Percentiles rank a stretch among this genome's conserved stretches.
phyloP scores from a whole-genome alignment of 2,113 vertebrate genomes.

The Anarrhichthys ocellatus region DNA sequence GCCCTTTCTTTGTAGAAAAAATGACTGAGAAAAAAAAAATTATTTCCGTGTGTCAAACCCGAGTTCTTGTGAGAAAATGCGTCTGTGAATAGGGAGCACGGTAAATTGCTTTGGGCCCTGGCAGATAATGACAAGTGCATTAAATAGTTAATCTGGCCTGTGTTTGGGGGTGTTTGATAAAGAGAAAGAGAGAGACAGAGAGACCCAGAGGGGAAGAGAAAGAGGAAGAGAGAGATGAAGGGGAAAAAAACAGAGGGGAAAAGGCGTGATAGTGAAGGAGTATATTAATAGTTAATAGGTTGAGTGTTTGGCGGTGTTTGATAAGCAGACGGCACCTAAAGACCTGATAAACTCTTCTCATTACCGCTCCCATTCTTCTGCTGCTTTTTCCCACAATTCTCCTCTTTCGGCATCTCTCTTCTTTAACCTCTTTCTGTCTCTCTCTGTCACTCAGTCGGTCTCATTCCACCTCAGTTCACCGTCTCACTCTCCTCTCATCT shows the following conservation, averaged over 20 bases:
- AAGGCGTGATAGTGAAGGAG: conserved; percentile 64
- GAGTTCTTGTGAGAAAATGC: conserved; percentile 72
- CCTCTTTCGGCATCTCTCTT: conserved; percentile 27
- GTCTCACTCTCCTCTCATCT: conserved; percentile 11
- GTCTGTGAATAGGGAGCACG: conserved; percentile 47
- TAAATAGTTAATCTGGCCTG: conserved; percentile 81
- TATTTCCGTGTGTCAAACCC: conserved; percentile 61
- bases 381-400: conserved; percentile 76
- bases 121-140: conserved; percentile 79
- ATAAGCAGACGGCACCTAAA: conserved; percentile 79
- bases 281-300: conserved; percentile 80
- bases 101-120: conserved; percentile 74
- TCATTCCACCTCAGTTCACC: conserved; percentile 24
- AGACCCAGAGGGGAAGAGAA: conserved; percentile 55
- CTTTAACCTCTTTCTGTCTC: conserved; percentile 64
- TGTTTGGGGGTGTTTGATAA: conserved; percentile 74
- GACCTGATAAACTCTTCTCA: conserved; percentile 78
- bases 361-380: conserved; percentile 72
- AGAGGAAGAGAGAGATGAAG: conserved; percentile 58
- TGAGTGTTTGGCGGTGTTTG: conserved; percentile 77
- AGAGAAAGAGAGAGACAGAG: conserved; percentile 44
- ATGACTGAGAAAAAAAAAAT: conserved; percentile 51
- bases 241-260: conserved; percentile 12
- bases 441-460: conserved; percentile 40
- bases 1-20: conserved; percentile 59